Evolutionary conservation across 2,888 invertebrate genomes (phyloP).

Genomic region (Octodonta nipae): DNA sequence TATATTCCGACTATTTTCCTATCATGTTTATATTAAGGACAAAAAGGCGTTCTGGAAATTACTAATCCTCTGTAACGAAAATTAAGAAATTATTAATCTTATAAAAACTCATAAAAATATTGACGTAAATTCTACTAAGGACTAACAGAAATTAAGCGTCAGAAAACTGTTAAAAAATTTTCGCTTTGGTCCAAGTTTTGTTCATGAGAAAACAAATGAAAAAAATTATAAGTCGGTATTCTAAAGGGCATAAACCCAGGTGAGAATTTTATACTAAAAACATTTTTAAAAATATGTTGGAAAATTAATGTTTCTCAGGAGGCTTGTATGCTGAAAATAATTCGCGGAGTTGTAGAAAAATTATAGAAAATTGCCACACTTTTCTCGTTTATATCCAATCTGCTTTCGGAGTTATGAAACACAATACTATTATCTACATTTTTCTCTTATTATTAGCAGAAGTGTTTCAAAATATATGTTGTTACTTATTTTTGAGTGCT

Average conservation of each 20-base stretch:
- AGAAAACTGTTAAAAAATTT: background rate
- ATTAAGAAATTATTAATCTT: background rate
- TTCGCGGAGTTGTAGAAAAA: background rate
- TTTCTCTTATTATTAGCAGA: no score
- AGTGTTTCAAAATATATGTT: no score
- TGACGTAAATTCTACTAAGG: slow-evolving; percentile 1
- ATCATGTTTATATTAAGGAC: no score
- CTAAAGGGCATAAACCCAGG: no score
- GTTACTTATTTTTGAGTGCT: no score
- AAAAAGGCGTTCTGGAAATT: background rate
- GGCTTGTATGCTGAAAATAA: no score
- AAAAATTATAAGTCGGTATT: background rate
- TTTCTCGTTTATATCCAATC: slow-evolving; percentile 1
- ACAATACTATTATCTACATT: no score
- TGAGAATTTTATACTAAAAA: no score
- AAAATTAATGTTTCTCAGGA: slow-evolving; percentile 1
- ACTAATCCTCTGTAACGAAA: background rate
- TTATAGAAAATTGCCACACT: background rate
- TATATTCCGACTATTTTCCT: no score
- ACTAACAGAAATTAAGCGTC: background rate
- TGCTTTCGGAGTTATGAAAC: no score
- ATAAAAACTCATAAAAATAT: background rate
- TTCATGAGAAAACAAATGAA: background rate
- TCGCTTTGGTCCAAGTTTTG: background rate
- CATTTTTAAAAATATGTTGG: background rate